These are phyloP conservation scores for Chymomyza costata DNA, from an alignment of 1,140 invertebrate genomes.

Conservation along the genomic window DNA sequence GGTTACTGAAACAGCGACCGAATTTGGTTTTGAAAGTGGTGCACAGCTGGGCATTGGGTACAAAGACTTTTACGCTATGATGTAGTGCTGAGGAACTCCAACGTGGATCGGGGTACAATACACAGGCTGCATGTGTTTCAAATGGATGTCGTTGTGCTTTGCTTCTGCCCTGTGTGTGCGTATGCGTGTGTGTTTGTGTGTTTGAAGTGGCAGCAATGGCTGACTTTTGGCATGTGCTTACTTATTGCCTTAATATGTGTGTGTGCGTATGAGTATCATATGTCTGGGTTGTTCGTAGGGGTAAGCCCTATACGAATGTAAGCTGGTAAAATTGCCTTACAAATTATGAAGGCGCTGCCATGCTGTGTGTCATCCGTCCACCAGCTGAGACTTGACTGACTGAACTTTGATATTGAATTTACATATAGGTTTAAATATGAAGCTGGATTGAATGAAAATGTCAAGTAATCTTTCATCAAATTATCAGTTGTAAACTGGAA, in stretches of 20 bases:
- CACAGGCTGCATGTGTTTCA: constrained; percentile 2
- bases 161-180: constrained; percentile 10
- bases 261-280: background rate
- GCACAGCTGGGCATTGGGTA: constrained; percentile 43
- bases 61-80: too few species aligned
- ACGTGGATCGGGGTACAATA: too few species aligned
- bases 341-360: constrained; percentile 33
- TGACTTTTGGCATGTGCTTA: constrained; percentile 44
- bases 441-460: too few species aligned
- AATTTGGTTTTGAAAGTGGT: background rate
- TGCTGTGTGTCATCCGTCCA: too few species aligned
- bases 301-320: background rate
- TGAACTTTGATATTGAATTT: too few species aligned
- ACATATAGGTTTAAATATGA: too few species aligned
- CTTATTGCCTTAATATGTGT: constrained; percentile 6
- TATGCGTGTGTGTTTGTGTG: background rate
- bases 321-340: constrained; percentile 9
- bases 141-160: constrained; percentile 19
- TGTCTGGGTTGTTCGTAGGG: background rate
- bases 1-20: background rate
- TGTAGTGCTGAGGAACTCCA: too few species aligned
- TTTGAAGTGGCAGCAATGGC: background rate
- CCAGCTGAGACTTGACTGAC: too few species aligned
- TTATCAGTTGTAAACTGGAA: too few species aligned
- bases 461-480: too few species aligned